Conservation (phyloP, 2,888 invertebrate species). For the Thecocarcelia acutangulata region DNA sequence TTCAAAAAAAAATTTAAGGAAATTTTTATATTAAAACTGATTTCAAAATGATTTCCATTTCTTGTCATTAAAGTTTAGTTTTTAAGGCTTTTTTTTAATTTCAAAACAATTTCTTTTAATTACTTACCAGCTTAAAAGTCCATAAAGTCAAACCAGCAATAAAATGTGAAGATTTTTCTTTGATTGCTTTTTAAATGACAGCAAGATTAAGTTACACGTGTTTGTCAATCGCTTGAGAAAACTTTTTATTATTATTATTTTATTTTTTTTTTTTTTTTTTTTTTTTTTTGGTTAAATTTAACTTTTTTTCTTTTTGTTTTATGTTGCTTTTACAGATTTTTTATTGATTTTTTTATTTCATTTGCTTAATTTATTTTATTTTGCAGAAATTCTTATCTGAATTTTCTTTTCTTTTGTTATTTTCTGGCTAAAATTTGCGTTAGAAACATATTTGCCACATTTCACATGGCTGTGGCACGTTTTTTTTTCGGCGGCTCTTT, state of each 20-base stretch:
- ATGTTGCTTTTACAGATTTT: background rate
- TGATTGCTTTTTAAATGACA: background rate
- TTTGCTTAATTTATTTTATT: conserved; percentile 11
- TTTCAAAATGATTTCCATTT: too few species aligned
- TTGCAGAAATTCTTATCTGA: background rate
- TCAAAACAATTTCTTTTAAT: background rate
- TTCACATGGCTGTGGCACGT: conserved; percentile 52
- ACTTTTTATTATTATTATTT: background rate
- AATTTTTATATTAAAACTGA: too few species aligned
- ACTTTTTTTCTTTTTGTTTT: background rate
- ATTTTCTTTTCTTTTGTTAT: conserved; percentile 1
- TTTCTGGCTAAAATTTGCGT: conserved; percentile 26
- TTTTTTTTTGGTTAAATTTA: background rate
- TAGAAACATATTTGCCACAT: conserved; percentile 6
- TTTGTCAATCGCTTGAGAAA: background rate
- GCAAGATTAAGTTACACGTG: background rate
- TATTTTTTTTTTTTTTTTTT: background rate
- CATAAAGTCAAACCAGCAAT: conserved; percentile 24
- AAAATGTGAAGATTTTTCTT: conserved; percentile 10
- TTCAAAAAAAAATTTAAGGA: too few species aligned
- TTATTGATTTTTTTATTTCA: conserved; percentile 11
- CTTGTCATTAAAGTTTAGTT: too few species aligned
- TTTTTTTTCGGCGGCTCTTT: conserved; percentile 19
- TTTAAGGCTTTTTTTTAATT: background rate
- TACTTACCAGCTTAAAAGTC: conserved; percentile 26